Conservation (phyloP, 2,797 vertebrate species). For the Channa striata region DNA sequence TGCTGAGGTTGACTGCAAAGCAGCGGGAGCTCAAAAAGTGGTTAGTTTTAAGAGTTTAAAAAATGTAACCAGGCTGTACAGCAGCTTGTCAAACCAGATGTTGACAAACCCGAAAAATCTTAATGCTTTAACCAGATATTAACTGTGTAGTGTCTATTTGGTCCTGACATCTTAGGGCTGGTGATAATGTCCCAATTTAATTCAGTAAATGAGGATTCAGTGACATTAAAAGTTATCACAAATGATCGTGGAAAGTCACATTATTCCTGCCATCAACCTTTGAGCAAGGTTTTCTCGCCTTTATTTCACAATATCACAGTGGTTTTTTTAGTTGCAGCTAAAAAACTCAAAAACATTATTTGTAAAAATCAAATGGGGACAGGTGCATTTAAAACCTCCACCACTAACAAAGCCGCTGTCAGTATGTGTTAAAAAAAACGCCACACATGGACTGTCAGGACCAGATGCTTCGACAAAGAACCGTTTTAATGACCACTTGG, state of each 20-base stretch:
- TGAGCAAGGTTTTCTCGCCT: not conserved
- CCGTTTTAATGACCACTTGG: too few species aligned
- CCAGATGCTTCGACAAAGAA: too few species aligned
- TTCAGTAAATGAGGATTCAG: too few species aligned
- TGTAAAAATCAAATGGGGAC: too few species aligned
- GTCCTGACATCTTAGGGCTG: not conserved
- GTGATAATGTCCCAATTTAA: not conserved
- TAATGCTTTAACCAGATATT: not conserved
- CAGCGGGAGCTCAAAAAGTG: constrained; percentile 20
- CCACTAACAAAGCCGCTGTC: too few species aligned
- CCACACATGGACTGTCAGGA: too few species aligned
- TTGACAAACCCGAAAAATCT: constrained; percentile 8
- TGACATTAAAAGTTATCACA: too few species aligned
- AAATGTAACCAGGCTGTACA: constrained; percentile 10
- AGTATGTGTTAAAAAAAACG: too few species aligned
- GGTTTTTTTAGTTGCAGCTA: too few species aligned
- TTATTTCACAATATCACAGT: too few species aligned
- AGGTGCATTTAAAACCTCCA: too few species aligned
- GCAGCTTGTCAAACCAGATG: constrained; percentile 29
- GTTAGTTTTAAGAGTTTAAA: constrained; percentile 1
- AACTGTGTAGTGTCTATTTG: not conserved
- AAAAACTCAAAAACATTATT: too few species aligned
- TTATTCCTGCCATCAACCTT: not conserved
- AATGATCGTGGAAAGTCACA: not conserved
- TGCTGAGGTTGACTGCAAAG: constrained; percentile 24